Conservation (phyloP, 2,113 vertebrate species). For the Callithrix jacchus region DNA sequence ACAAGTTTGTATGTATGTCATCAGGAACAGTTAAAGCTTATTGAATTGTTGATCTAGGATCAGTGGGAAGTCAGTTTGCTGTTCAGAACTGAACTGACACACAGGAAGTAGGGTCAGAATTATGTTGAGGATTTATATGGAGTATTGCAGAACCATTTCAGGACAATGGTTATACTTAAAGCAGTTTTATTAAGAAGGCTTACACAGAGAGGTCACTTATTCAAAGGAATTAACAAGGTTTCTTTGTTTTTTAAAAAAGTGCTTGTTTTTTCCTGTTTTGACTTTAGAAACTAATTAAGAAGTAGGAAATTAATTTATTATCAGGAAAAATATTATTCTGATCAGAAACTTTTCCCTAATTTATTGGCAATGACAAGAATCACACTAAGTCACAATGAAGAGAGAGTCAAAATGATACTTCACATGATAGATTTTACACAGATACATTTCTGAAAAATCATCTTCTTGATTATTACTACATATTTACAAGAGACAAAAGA, state of each 20-base stretch:
- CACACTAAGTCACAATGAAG: neutral
- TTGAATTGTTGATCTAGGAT: slow-evolving; percentile 19
- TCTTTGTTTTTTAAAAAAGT: neutral
- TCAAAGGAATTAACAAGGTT: neutral
- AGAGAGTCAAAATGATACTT: neutral
- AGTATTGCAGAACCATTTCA: neutral
- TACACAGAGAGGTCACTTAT: neutral
- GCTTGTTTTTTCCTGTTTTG: neutral
- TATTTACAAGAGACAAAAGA: neutral
- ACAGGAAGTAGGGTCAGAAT: neutral
- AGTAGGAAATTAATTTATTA: neutral
- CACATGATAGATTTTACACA: neutral
- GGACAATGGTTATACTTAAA: neutral
- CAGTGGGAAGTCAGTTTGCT: slow-evolving; percentile 47
- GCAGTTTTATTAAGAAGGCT: neutral
- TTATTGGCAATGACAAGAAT: neutral
- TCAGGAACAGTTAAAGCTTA: neutral
- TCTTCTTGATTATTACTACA: neutral
- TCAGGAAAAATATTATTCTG: neutral
- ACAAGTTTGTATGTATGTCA: neutral
- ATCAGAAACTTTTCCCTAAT: neutral
- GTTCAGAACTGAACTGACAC: neutral
- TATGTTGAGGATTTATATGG: neutral
- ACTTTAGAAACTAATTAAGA: neutral
- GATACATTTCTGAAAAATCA: neutral